Conservation (phyloP, 2,888 invertebrate genomes). For the Chymomyza procnemis region DNA sequence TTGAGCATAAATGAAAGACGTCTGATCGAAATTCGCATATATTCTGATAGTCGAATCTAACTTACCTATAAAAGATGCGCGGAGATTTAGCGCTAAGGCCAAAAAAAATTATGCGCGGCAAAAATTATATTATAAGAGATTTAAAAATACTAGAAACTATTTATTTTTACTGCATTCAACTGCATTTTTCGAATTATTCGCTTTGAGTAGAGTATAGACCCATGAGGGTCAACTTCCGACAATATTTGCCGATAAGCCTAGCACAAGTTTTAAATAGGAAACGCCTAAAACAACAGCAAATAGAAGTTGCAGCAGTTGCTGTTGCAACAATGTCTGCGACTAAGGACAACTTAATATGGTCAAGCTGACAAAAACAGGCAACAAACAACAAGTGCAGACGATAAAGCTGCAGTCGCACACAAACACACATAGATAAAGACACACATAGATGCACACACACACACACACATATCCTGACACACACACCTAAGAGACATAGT, state of each 20-base stretch:
- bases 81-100: too few relatives aligned
- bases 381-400: constrained; percentile 34
- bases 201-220: not conserved
- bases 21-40: too few relatives aligned
- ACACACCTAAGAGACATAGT: not conserved
- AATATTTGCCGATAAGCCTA: constrained; percentile 49
- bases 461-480: not conserved
- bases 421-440: not conserved
- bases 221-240: constrained; percentile 19
- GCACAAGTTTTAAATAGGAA: constrained; percentile 16
- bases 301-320: constrained; percentile 40
- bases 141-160: too few relatives aligned
- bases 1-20: too few relatives aligned
- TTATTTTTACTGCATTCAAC: too few relatives aligned
- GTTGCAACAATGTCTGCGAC: constrained; percentile 16
- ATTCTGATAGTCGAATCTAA: too few relatives aligned
- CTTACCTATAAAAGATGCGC: too few relatives aligned
- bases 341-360: constrained; percentile 4
- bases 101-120: too few relatives aligned
- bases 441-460: not conserved
- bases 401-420: constrained; percentile 62
- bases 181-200: too few relatives aligned
- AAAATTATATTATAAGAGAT: too few relatives aligned
- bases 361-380: constrained; percentile 1
- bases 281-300: constrained; percentile 55